Evolutionary conservation across 2,797 vertebrate species (phyloP).

Genomic region (Lates japonicus): DNA sequence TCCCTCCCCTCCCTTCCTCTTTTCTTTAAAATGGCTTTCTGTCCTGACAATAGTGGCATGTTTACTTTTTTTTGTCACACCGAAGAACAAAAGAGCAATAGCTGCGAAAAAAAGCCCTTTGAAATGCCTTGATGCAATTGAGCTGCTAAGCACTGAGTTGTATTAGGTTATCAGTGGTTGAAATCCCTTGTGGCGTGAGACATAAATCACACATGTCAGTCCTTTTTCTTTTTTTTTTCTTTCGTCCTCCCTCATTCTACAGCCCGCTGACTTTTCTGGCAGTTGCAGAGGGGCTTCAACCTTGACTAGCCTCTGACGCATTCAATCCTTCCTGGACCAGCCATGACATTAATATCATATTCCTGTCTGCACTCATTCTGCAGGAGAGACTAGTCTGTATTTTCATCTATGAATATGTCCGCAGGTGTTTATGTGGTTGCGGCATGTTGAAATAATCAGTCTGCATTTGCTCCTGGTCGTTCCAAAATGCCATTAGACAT

Average conservation of each 20-base stretch:
- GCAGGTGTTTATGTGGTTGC: conserved; percentile 22
- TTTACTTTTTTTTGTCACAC: conserved; percentile 56
- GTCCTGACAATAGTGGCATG: conserved; percentile 56
- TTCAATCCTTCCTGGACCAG: conserved; percentile 52
- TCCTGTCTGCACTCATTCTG: conserved; percentile 44
- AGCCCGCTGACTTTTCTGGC: conserved; percentile 62
- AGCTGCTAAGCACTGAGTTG: conserved; percentile 83
- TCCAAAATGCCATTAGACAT: conserved; percentile 18
- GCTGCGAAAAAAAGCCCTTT: conserved; percentile 65
- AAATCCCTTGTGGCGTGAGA: conserved; percentile 83
- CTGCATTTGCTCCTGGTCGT: not conserved
- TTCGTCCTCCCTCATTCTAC: conserved; percentile 47
- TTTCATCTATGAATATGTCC: conserved; percentile 11
- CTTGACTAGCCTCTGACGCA: conserved; percentile 56
- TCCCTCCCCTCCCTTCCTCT: conserved; percentile 23
- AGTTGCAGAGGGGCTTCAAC: conserved; percentile 66
- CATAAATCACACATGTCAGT: conserved; percentile 86
- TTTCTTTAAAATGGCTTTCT: conserved; percentile 51
- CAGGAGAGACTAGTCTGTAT: conserved; percentile 8
- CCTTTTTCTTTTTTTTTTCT: conserved; percentile 32
- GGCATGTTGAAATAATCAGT: not conserved
- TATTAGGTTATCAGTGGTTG: conserved; percentile 87
- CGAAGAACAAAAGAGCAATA: conserved; percentile 73
- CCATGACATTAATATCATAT: conserved; percentile 63
- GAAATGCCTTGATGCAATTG: conserved; percentile 83